phyloP scores from a whole-genome alignment of 2,113 vertebrate species.

The Ahaetulla prasina region DNA sequence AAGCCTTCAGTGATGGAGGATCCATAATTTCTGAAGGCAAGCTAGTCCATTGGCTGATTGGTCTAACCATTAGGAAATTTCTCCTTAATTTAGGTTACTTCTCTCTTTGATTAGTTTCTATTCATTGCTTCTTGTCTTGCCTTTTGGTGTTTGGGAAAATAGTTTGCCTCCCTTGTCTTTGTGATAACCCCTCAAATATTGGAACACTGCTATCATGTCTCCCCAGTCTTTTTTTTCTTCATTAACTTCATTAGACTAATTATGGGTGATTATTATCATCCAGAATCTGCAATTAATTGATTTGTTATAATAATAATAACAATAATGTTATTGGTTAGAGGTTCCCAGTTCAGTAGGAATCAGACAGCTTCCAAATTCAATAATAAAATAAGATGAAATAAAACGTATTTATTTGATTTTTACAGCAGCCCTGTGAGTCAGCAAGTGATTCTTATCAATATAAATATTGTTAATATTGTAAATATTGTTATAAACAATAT shows the following conservation, averaged over 20 bases:
- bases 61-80: background rate
- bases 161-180: background rate
- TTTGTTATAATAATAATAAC: background rate
- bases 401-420: background rate
- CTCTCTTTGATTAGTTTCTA: background rate
- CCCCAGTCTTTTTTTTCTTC: too few species aligned
- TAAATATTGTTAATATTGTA: background rate
- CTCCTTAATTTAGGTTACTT: background rate
- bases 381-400: background rate
- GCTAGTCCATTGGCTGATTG: background rate
- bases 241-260: background rate
- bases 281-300: background rate
- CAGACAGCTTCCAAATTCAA: background rate
- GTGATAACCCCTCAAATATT: background rate
- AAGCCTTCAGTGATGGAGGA: background rate
- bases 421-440: background rate
- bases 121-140: background rate
- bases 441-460: background rate
- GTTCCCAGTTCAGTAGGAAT: background rate
- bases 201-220: background rate
- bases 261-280: background rate
- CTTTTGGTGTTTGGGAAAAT: background rate
- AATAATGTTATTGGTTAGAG: background rate
- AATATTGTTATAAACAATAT: background rate
- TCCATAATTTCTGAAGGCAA: background rate